A percentile compares a stretch with the other conserved stretches of the same genome.
Conservation (phyloP, 2,113 vertebrate species). For the Ifrita kowaldi region DNA sequence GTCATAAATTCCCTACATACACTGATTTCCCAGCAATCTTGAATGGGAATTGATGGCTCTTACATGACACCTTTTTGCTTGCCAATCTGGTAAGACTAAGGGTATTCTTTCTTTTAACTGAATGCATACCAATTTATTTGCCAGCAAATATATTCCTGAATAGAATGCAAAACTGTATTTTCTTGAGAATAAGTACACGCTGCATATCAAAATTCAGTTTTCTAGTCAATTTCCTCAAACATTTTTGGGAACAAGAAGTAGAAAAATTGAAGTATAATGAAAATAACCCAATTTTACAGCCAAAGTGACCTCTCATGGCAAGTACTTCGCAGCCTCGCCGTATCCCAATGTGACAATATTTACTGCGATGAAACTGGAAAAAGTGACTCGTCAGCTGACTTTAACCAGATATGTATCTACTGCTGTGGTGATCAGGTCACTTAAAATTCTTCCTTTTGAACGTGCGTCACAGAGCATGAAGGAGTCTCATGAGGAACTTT, state of each 20-base stretch:
- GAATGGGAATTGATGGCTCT: neutral
- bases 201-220: neutral
- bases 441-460: constrained; percentile 37
- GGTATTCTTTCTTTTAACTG: neutral
- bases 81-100: neutral
- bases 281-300: neutral
- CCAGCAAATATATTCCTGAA: neutral
- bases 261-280: neutral
- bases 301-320: neutral
- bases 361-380: constrained; percentile 16
- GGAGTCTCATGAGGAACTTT: constrained; percentile 45
- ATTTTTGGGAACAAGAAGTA: neutral
- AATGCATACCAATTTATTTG: neutral
- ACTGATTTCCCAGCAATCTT: neutral
- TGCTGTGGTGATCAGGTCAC: neutral
- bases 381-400: constrained; percentile 35
- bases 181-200: neutral
- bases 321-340: neutral
- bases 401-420: neutral
- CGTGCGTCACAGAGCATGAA: constrained; percentile 28
- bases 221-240: neutral
- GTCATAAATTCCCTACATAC: neutral
- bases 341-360: neutral
- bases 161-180: neutral
- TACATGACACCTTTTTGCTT: neutral